Evolutionary conservation across 1,140 invertebrate genomes (phyloP).

Genomic region (Rhopalosiphum padi): DNA sequence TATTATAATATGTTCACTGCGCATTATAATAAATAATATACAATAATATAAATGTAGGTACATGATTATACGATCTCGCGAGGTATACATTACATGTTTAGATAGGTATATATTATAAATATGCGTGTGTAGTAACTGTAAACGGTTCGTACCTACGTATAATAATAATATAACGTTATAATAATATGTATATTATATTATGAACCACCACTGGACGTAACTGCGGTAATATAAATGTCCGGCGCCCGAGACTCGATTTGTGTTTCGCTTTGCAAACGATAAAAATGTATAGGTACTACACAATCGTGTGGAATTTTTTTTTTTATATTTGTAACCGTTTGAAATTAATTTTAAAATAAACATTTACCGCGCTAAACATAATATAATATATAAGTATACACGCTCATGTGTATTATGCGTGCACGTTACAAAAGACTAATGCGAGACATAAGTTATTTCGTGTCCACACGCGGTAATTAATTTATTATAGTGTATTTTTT

Average conservation of each 20-base stretch:
- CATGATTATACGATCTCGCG: background rate
- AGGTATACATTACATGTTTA: background rate
- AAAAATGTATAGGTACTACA: background rate
- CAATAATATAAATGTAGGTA: background rate
- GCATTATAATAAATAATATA: background rate
- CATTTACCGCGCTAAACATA: background rate
- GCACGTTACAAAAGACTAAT: background rate
- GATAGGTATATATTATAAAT: background rate
- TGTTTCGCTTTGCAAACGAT: background rate
- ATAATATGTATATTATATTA: background rate
- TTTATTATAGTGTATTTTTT: too few relatives aligned
- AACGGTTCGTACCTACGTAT: background rate
- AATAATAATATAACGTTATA: too few relatives aligned
- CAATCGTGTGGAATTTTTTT: background rate
- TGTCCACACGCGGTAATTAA: background rate
- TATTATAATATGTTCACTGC: background rate
- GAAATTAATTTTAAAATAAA: background rate
- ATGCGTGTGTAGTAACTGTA: background rate
- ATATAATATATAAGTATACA: background rate
- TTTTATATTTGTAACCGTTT: background rate
- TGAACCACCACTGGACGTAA: background rate
- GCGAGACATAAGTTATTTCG: background rate
- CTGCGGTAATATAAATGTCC: constrained; percentile 23
- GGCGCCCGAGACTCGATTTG: background rate
- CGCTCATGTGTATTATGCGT: too few relatives aligned